phyloP scores from a whole-genome alignment of 2,888 invertebrate genomes.

The Acleris literana region DNA sequence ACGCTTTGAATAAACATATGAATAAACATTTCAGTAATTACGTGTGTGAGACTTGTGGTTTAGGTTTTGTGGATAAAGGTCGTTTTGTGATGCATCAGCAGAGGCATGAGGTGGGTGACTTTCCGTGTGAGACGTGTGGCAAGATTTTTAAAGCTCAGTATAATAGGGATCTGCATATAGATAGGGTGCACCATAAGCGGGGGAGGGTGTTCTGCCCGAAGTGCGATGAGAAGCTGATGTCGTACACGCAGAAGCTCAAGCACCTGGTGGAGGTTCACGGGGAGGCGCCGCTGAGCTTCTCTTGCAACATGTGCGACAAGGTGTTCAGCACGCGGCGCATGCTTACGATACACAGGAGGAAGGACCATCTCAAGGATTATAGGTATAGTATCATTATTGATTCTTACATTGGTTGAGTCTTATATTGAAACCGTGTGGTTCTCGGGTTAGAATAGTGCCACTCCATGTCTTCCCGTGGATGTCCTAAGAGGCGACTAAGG shows the following conservation, averaged over 20 bases:
- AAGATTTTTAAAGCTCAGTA: slow-evolving; percentile 68
- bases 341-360: slow-evolving; percentile 68
- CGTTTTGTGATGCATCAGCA: slow-evolving; percentile 73
- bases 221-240: slow-evolving; percentile 71
- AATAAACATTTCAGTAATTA: slow-evolving; percentile 73
- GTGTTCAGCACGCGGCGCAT: slow-evolving; percentile 65
- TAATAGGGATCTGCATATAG: slow-evolving; percentile 56
- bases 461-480: no score
- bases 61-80: slow-evolving; percentile 63
- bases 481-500: no score
- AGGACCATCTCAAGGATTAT: slow-evolving; percentile 72
- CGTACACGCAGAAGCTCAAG: slow-evolving; percentile 72
- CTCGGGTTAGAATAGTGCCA: no score
- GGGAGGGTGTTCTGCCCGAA: slow-evolving; percentile 74
- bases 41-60: slow-evolving; percentile 72
- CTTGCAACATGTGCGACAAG: slow-evolving; percentile 65
- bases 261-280: slow-evolving; percentile 75
- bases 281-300: slow-evolving; percentile 63
- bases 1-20: slow-evolving; percentile 76
- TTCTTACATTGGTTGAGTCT: not conserved
- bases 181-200: slow-evolving; percentile 66
- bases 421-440: no score
- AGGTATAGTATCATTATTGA: slow-evolving; percentile 49
- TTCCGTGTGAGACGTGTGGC: slow-evolving; percentile 70
- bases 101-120: slow-evolving; percentile 64